phyloP scores from a whole-genome alignment of 92 coral and sea anemone genomes.

The Umimayanthus kanabou region DNA sequence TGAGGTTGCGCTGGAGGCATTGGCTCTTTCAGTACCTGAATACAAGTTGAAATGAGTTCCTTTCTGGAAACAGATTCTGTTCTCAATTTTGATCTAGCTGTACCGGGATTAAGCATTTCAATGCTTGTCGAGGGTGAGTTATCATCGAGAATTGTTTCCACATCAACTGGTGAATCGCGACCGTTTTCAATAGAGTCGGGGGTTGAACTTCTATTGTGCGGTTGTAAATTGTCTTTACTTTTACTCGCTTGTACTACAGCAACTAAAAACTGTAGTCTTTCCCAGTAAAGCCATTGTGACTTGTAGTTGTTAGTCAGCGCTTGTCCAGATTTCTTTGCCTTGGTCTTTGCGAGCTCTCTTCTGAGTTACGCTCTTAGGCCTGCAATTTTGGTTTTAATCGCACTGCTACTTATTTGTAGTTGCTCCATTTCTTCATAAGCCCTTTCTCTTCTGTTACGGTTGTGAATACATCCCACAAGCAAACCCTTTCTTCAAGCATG shows the following conservation, averaged over 20 bases:
- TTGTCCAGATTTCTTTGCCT: background rate
- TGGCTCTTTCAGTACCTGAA: conserved; percentile 64
- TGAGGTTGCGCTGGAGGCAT: conserved; percentile 40
- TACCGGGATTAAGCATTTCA: background rate
- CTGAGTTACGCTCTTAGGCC: background rate
- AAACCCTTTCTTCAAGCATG: conserved; percentile 26
- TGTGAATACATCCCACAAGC: conserved; percentile 45
- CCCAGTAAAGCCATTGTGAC: conserved; percentile 54
- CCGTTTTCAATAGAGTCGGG: conserved; percentile 14
- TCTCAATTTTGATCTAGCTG: background rate
- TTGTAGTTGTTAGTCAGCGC: background rate
- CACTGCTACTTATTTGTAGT: conserved; percentile 40
- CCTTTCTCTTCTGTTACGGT: conserved; percentile 7
- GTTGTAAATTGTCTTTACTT: conserved; percentile 45
- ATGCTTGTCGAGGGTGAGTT: background rate
- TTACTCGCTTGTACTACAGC: conserved; percentile 55
- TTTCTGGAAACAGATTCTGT: conserved; percentile 30
- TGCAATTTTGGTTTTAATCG: background rate
- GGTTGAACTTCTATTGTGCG: background rate
- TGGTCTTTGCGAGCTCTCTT: background rate
- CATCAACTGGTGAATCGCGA: background rate
- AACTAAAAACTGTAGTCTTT: conserved; percentile 43
- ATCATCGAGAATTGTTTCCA: background rate
- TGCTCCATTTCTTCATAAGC: conserved; percentile 34
- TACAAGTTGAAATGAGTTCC: conserved; percentile 61